Evolutionary conservation across 2,888 invertebrate species (phyloP).

Genomic region (Hylaea fasciaria): DNA sequence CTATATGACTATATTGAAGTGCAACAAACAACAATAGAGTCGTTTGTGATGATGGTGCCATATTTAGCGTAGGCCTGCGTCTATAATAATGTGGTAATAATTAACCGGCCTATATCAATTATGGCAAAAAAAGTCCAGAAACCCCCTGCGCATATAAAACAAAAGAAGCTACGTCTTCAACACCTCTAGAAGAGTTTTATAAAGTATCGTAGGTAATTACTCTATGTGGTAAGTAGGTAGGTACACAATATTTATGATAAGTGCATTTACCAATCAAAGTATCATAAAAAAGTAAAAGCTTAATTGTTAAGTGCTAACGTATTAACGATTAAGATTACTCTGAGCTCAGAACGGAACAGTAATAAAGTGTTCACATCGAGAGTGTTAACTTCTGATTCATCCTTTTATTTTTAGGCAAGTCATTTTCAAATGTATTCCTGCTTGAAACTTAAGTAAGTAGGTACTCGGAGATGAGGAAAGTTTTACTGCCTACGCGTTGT

Average conservation of each 20-base stretch:
- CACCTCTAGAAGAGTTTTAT: slow-evolving; percentile 2
- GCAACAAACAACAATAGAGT: no score
- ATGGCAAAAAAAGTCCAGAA: no score
- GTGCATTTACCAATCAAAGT: neutral
- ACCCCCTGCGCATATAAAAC: no score
- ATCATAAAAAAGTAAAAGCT: neutral
- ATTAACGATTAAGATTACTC: neutral
- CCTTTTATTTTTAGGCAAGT: slow-evolving; percentile 16
- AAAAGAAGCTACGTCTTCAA: no score
- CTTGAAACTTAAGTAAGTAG: slow-evolving; percentile 4
- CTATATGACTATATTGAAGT: no score
- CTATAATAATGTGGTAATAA: no score
- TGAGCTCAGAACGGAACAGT: neutral
- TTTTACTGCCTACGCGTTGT: slow-evolving; percentile 16
- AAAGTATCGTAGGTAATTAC: neutral
- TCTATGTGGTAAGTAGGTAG: neutral
- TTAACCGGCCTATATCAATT: no score
- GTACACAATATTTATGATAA: slow-evolving; percentile 1
- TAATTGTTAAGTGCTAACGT: no score
- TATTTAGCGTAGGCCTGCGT: no score
- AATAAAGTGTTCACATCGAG: neutral
- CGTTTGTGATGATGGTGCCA: no score
- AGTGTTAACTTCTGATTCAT: neutral
- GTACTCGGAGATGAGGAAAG: slow-evolving; percentile 16
- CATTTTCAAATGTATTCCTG: slow-evolving; percentile 10